Conservation (phyloP, 2,888 invertebrate genomes). For the Eupithecia vulgata region DNA sequence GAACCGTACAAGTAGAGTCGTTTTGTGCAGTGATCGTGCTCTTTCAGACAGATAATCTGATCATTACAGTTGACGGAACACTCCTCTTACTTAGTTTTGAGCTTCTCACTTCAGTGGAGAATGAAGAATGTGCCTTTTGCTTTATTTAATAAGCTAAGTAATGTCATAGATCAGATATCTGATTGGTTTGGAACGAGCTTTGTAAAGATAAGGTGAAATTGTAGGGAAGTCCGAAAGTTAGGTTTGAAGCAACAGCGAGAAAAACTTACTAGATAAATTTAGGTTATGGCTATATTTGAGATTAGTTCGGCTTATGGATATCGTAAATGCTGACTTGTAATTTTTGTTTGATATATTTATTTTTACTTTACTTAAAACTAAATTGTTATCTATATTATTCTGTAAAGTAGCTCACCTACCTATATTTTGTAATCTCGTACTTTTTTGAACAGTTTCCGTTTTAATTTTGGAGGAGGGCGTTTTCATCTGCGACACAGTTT, state of each 20-base stretch:
- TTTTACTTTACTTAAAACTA: too few species aligned
- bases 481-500: too few species aligned
- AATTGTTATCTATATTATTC: too few species aligned
- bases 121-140: neutral
- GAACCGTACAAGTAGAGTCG: conserved; percentile 45
- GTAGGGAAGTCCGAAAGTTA: neutral
- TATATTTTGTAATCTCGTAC: too few species aligned
- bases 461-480: too few species aligned
- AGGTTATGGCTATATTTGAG: too few species aligned
- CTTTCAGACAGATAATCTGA: conserved; percentile 74
- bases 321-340: too few species aligned
- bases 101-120: conserved; percentile 37
- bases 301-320: too few species aligned
- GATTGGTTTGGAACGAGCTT: neutral
- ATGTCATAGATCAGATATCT: neutral
- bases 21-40: conserved; percentile 67
- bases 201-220: neutral
- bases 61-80: conserved; percentile 66
- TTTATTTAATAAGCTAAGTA: neutral
- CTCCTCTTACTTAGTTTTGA: conserved; percentile 66
- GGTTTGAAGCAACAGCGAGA: neutral
- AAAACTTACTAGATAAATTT: too few species aligned
- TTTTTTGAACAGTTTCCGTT: too few species aligned
- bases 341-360: too few species aligned
- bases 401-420: too few species aligned